Percentiles rank a stretch among this genome's conserved stretches.
phyloP scores from a whole-genome alignment of 2,113 vertebrate genomes.

The Pseudorasbora parva region DNA sequence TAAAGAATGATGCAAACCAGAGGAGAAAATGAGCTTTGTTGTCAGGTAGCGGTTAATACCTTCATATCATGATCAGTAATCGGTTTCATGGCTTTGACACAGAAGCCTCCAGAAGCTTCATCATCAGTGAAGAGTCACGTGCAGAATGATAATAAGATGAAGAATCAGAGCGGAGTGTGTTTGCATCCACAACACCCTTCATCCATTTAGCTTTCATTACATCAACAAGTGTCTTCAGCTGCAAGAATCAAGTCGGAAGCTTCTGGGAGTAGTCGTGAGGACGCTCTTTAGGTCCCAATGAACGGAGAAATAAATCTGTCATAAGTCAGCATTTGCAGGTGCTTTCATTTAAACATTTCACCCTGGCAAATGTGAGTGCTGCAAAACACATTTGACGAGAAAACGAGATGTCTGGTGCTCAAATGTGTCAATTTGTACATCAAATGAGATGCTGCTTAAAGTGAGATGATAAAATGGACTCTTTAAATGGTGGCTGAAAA shows the following conservation, averaged over 20 bases:
- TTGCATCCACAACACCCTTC: neutral
- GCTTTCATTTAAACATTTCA: too few relatives aligned
- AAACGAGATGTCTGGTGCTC: neutral
- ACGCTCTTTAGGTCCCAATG: neutral
- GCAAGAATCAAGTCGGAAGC: neutral
- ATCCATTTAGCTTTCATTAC: slow-evolving; percentile 19
- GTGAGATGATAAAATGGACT: slow-evolving; percentile 19
- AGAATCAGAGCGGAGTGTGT: neutral
- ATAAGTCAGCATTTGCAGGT: neutral
- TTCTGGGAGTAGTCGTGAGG: neutral
- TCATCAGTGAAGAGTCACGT: neutral
- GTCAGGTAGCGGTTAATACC: neutral
- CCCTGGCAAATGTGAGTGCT: neutral
- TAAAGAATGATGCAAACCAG: neutral
- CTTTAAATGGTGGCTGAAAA: neutral
- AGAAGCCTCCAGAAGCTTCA: neutral
- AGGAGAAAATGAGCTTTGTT: neutral
- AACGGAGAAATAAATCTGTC: neutral
- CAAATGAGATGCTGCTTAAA: neutral
- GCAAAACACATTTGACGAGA: too few relatives aligned
- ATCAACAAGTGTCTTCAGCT: neutral
- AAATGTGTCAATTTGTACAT: slow-evolving; percentile 7
- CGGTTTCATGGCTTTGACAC: neutral
- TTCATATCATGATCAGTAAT: neutral
- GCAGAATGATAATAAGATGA: neutral